Evolutionary conservation across 1,140 invertebrate genomes (phyloP), one percentile per base, ranked within the genome.

Genomic region (Pomacea maculata): DNA sequence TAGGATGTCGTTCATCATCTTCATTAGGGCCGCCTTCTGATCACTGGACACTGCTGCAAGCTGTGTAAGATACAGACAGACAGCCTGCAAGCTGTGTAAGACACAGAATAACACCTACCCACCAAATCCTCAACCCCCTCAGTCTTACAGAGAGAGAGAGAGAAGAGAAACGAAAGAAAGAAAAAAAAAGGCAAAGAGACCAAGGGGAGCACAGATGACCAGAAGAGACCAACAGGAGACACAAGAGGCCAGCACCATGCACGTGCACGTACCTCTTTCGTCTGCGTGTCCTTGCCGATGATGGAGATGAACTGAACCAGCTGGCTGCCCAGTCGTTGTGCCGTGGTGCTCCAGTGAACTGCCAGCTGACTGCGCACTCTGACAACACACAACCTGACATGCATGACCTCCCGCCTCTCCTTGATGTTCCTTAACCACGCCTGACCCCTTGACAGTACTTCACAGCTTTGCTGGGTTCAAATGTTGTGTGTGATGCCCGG

Each of bases 11-110:
- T 90, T 90, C 78, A 87, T 78, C 65, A 90, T 78, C 45, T 85
- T 86, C 87, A 90, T 87, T 17, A 85, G 81, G 21, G 85, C 86
- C 21, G 86, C 84, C 79, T 88, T 89, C 81, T 90, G 88, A 70
- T 82, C 80, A 65, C 81, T 68, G 54, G 87, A 88, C 19, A 90
- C 82, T 21, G 83, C 83, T 55, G 84, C 81, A 29, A 90, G 78
- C 88, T 89, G 73, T 63, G 83, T 17, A 6, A 61, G 11, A 61
- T 8, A 61, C 57, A 61, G 57, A 61, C 57, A 61, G 15, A 25
- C 25, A 25, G 25, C 25, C 25, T 25, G 25, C 25, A 25, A 25
- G 25, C 25, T 25, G 25, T 25, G 25, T 25, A 25, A 25, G 25
- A 25, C 25, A 25, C 25, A 25, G 34, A 45, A 45, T 45, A 45